phyloP scores from a whole-genome alignment of 2,888 invertebrate genomes.

The Polyploca ridens region DNA sequence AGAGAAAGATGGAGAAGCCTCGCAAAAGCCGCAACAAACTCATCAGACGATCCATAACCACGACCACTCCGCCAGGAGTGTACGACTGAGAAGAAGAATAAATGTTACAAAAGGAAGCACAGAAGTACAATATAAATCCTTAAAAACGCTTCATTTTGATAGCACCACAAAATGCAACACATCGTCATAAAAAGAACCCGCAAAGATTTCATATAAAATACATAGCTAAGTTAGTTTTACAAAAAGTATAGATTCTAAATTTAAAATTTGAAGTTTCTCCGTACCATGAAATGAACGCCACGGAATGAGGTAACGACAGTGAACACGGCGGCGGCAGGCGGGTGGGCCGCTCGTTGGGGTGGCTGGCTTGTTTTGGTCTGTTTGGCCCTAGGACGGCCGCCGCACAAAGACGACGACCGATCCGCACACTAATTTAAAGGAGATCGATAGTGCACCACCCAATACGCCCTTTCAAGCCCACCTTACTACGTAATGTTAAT shows the following conservation, averaged over 20 bases:
- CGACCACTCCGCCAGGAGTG: no score
- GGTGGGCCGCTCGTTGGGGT: constrained; percentile 54
- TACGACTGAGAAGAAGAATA: no score
- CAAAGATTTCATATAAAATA: constrained; percentile 2
- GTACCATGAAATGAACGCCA: constrained; percentile 60
- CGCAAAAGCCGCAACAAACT: no score
- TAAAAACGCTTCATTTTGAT: neutral
- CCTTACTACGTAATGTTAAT: constrained; percentile 66
- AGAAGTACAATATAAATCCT: neutral
- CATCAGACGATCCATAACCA: no score
- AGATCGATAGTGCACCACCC: constrained; percentile 83
- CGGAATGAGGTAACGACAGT: constrained; percentile 70
- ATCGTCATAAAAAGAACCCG: neutral
- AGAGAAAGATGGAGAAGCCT: no score
- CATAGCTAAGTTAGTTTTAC: neutral
- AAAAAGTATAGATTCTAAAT: constrained; percentile 22
- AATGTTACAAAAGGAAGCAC: no score
- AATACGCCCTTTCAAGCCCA: constrained; percentile 74
- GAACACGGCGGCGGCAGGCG: constrained; percentile 43
- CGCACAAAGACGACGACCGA: constrained; percentile 83
- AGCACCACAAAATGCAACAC: neutral
- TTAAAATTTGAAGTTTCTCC: constrained; percentile 51
- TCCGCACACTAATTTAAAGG: constrained; percentile 83
- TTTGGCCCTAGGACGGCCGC: constrained; percentile 79
- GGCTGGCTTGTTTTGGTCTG: constrained; percentile 82